Conservation (phyloP, 2,797 vertebrate species). For the Muraenolepis orangiensis region DNA sequence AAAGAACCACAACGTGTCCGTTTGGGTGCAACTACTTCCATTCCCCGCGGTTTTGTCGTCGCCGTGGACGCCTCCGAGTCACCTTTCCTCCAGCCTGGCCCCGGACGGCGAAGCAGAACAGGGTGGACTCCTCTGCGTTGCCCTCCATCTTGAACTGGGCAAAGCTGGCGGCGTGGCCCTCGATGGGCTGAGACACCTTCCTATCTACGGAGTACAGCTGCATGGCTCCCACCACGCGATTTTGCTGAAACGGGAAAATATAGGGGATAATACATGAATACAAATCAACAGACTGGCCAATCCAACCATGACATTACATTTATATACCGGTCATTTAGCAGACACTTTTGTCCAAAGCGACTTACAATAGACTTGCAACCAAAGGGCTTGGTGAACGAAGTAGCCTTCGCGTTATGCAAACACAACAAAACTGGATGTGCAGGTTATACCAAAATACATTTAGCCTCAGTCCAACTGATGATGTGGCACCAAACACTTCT, state of each 20-base stretch:
- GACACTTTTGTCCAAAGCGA: too few species aligned
- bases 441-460: neutral
- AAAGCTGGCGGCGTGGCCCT: constrained; percentile 96
- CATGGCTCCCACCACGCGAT: constrained; percentile 98
- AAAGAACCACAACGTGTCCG: neutral
- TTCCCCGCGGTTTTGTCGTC: neutral
- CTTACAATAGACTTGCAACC: too few species aligned
- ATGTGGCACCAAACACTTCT: neutral
- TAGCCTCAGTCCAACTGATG: neutral
- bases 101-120: constrained; percentile 98
- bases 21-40: fast-evolving
- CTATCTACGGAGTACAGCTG: constrained; percentile 98
- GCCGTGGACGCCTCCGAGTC: constrained; percentile 32
- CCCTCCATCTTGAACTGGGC: constrained; percentile 99
- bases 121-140: constrained; percentile 92
- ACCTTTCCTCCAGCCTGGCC: constrained; percentile 98
- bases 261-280: neutral
- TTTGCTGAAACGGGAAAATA: constrained; percentile 84
- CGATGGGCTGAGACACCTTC: constrained; percentile 97
- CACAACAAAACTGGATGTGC: neutral
- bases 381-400: neutral
- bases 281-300: neutral
- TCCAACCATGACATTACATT: too few species aligned
- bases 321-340: too few species aligned
- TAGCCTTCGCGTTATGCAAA: neutral